Evolutionary conservation across 2,113 vertebrate genomes (phyloP), one percentile per base, ranked within the genome.

Genomic region (Hyla sarda): DNA sequence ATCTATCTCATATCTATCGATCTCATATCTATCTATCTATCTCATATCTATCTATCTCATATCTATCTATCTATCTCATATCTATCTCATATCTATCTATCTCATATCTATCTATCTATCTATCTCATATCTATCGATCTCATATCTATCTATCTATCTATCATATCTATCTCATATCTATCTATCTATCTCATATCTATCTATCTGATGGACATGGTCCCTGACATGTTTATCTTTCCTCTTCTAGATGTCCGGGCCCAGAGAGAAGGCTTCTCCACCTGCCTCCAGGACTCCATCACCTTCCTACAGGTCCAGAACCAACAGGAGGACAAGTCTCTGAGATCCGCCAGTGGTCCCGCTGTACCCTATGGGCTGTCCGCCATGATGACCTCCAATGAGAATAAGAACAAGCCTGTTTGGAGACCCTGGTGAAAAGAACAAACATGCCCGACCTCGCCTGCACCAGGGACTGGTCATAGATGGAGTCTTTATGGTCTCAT

Each of bases 231-330:
- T 56, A n/a, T 80, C 30, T 75, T 65, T 56, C 5, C 56, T 47
- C 2, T 87, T 88, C 9, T 62, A 69, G 41, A 88, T 89, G 37
- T 69, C 47, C 76, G 73, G 25, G 81, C 83, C 72, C 89, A 90
- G 67, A 84, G 87, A 0, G 87, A 88, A n/a, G 90, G 91, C 13
- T 92, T 91, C 82, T 89, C 91, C 6, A 90, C 88, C 82, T 91
- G 91, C 79, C 87, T 93, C 52, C 89, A 91, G 58, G 91, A 92
- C 76, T 91, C 90, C 48, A 79, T 92, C 9, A 86, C 88, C 60
- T 91, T 91, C 78, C 85, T 92, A 28, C 85, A 90, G 9, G 50
- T 67, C 41, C 83, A 80, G 19, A 71, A 80, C 17, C 88, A 87
- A 19, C 17, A 81, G 21, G 25, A n/a, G 2, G 88, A 90, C 5